Evolutionary conservation across 2,797 vertebrate genomes (phyloP), one percentile per base, ranked within the genome.

Genomic region (Chelmon rostratus): DNA sequence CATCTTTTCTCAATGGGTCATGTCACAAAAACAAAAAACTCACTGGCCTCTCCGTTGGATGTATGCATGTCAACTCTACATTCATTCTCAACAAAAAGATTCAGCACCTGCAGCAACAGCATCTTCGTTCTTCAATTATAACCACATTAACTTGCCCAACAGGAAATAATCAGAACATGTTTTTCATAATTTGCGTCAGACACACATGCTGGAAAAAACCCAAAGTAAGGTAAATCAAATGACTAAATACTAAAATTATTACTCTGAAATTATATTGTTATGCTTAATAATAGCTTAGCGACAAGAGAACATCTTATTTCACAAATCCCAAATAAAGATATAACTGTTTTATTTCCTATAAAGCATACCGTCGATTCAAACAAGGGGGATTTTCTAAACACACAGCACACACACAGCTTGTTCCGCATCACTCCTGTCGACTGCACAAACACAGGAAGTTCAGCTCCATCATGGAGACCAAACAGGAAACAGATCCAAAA

Each of bases 401-500:
- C 15, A 53, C 37, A 68, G 42, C 63, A 76, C 49, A 67, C 21
- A 16, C 11, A 2, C 0, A 2, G 8, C 11, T 46, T 15, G 25
- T 15, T 57, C 16, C 64, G 21, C 67, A 57, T 61, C 35, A 9
- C 31, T 75, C 54, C 53, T 28, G 38, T 38, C 54, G 2, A 49
- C 44, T 37, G 40, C 6, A 88, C 80, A 87, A 89, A 87, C 35
- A 16, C 71, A 87, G 92, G 89, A 93, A 84, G 83, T 78, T 57
- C 19, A 0, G 23, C 54, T 78, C 54, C 38, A 44, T 40, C 50
- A 63, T 4, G 3, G 49, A 65, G 53, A 50, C 50, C 74, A 85
- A 87, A 89, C 86, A 89, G 87, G 89, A 93, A 88, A 33, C 8
- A 1, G 44, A 72, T 84, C 79, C 79, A 83, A 46, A 89, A 90